Conservation (phyloP, 1,140 invertebrate species). For the Lepidurus apus region DNA sequence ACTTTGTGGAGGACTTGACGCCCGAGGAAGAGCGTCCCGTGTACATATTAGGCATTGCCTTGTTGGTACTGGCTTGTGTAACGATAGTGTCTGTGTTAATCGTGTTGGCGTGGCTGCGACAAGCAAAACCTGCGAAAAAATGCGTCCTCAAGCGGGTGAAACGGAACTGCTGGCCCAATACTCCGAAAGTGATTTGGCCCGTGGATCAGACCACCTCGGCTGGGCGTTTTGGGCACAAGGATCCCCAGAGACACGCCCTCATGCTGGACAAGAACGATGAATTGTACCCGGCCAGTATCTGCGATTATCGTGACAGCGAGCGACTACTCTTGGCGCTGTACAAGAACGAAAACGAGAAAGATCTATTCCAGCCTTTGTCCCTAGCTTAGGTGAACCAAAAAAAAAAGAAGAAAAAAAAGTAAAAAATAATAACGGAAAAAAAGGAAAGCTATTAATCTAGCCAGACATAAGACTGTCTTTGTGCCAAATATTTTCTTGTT, state of each 20-base stretch:
- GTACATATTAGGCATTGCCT: neutral
- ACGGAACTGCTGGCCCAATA: neutral
- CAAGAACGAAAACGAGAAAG: conserved; percentile 9
- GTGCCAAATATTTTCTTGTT: neutral
- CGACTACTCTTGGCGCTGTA: conserved; percentile 4
- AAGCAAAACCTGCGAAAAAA: neutral
- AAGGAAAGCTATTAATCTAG: neutral
- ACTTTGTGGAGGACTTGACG: neutral
- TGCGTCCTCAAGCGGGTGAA: neutral
- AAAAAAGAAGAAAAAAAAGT: neutral
- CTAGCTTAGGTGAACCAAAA: neutral
- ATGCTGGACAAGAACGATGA: neutral
- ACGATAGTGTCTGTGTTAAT: neutral
- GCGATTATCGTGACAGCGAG: conserved; percentile 15
- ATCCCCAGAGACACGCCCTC: conserved; percentile 1
- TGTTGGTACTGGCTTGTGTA: neutral
- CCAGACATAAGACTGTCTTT: neutral
- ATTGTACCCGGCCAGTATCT: conserved; percentile 17
- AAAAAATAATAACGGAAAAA: neutral
- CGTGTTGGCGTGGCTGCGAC: neutral
- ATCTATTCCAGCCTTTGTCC: conserved; percentile 15
- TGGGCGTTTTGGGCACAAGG: neutral
- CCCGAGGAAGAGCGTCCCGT: neutral
- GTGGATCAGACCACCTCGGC: neutral
- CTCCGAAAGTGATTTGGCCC: neutral